Evolutionary conservation across 2,888 invertebrate genomes (phyloP).

Genomic region (Pristionchus arcanus): DNA sequence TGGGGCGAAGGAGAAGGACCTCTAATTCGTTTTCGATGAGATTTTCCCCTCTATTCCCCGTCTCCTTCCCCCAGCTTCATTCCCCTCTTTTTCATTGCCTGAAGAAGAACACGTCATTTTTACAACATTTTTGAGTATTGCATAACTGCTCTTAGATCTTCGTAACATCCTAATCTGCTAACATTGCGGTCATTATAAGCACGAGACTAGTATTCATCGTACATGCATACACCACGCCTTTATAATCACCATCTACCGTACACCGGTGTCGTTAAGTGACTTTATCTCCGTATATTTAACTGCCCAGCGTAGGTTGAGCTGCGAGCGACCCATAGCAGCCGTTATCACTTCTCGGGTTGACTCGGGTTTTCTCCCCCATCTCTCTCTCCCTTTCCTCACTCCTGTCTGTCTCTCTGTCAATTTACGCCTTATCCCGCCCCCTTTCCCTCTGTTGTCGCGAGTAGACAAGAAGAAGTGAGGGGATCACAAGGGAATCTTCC

Average conservation of each 20-base stretch:
- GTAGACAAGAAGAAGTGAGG: background rate
- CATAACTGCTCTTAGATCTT: background rate
- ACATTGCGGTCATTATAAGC: background rate
- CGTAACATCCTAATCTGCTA: background rate
- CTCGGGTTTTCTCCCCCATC: background rate
- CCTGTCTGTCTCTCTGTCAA: background rate
- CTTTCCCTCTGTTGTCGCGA: background rate
- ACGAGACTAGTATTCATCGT: conserved; percentile 2
- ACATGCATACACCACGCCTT: background rate
- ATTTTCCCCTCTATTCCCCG: background rate
- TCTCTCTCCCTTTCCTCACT: background rate
- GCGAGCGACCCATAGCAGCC: background rate
- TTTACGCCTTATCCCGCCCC: background rate
- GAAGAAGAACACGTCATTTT: background rate
- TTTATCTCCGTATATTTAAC: background rate
- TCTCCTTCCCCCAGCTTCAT: background rate
- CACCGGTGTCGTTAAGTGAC: background rate
- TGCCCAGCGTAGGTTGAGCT: background rate
- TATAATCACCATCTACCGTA: background rate
- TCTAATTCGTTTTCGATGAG: conserved; percentile 29
- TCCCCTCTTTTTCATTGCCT: background rate
- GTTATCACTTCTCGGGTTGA: background rate
- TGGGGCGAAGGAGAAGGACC: background rate
- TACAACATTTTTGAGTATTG: no score
- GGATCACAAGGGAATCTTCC: background rate